phyloP scores from a whole-genome alignment of 2,888 invertebrate species.

The Dichetophora obliterata region DNA sequence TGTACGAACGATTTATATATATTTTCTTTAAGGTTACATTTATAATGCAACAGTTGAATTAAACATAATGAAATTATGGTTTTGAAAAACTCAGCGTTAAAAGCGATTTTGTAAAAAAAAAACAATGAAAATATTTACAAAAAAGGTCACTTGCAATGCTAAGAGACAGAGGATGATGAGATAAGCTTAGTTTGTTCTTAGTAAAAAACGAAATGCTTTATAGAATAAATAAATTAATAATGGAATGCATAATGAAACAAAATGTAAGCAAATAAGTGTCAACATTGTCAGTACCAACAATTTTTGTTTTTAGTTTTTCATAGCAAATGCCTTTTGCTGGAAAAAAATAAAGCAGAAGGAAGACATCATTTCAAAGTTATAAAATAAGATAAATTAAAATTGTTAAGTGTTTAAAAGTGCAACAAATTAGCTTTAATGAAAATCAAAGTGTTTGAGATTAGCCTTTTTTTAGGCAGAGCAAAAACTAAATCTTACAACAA shows the following conservation, averaged over 20 bases:
- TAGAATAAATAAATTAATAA: conserved; percentile 35
- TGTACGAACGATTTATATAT: background rate
- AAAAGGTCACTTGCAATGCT: conserved; percentile 4
- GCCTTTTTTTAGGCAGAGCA: too few relatives aligned
- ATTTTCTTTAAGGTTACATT: background rate
- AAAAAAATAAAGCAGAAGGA: conserved; percentile 5
- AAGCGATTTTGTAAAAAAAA: background rate
- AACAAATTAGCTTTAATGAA: too few relatives aligned
- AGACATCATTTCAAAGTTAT: conserved; percentile 6
- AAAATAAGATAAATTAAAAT: conserved; percentile 4
- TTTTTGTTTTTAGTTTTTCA: background rate
- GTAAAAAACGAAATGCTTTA: background rate
- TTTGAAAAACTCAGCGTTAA: background rate
- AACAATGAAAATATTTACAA: conserved; percentile 23
- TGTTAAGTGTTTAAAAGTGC: background rate
- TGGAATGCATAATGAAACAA: conserved; percentile 37
- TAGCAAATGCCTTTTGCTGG: too few relatives aligned
- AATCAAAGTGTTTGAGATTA: too few relatives aligned
- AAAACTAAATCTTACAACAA: too few relatives aligned
- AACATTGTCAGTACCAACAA: background rate
- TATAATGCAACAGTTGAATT: background rate
- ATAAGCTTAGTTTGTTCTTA: too few relatives aligned
- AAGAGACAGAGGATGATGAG: background rate
- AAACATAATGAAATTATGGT: background rate
- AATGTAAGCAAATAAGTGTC: background rate